Evolutionary conservation across 2,888 invertebrate species (phyloP).

Genomic region (Achlya flavicornis): DNA sequence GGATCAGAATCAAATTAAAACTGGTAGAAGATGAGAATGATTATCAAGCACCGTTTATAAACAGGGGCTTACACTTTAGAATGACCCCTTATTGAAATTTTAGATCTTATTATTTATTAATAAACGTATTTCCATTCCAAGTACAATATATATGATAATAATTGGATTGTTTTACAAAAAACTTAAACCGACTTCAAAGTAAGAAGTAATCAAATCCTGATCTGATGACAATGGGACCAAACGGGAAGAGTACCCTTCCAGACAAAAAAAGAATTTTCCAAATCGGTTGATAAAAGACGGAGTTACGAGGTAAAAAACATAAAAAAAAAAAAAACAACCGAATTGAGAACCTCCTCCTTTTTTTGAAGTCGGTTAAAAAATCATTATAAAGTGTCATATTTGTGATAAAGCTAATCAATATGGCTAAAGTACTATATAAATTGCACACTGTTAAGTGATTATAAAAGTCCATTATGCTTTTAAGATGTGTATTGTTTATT

Average conservation of each 20-base stretch:
- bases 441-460: constrained; percentile 23
- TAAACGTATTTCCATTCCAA: neutral
- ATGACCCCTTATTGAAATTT: neutral
- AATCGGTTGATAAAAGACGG: no score
- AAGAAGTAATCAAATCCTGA: no score
- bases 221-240: no score
- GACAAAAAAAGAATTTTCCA: no score
- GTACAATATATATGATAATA: neutral
- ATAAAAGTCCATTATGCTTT: neutral
- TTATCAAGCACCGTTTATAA: neutral
- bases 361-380: neutral
- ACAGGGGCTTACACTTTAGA: neutral
- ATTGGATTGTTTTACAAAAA: no score
- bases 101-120: neutral
- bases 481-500: neutral
- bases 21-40: no score
- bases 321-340: no score
- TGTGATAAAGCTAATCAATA: constrained; percentile 36
- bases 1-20: no score
- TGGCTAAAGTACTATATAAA: constrained; percentile 37
- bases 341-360: no score
- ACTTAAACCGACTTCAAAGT: no score
- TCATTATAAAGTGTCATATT: neutral
- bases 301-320: no score
- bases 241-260: no score